phyloP scores from a whole-genome alignment of 2,113 vertebrate species.

The Dicrurus megarhynchus region DNA sequence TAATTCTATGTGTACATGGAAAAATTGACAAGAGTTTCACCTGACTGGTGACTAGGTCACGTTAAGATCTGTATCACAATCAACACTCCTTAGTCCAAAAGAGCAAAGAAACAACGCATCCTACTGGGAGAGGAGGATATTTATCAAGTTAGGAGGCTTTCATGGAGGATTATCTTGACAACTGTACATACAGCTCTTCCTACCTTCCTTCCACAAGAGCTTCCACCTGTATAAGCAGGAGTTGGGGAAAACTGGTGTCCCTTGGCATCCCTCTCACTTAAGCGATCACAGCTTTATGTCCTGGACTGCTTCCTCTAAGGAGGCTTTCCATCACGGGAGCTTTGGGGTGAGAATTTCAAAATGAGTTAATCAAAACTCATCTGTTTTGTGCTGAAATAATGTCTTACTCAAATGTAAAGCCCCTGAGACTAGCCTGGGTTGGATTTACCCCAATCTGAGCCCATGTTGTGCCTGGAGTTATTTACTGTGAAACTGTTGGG shows the following conservation, averaged over 20 bases:
- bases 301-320: not conserved
- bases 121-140: not conserved
- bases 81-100: not conserved
- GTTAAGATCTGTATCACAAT: not conserved
- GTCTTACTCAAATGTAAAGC: not conserved
- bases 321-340: not conserved
- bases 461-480: not conserved
- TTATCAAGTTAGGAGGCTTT: not conserved
- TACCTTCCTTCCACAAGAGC: not conserved
- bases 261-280: not conserved
- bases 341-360: not conserved
- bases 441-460: not conserved
- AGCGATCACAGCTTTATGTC: not conserved
- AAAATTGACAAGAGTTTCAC: not conserved
- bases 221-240: not conserved
- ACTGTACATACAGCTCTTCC: not conserved
- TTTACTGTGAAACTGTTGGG: not conserved
- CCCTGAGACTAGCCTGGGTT: not conserved
- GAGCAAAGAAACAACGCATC: not conserved
- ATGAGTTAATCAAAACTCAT: not conserved
- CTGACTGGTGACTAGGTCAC: not conserved
- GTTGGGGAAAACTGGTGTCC: not conserved
- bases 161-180: not conserved
- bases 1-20: not conserved
- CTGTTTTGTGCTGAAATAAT: not conserved